Conservation (phyloP, 2,888 invertebrate genomes). For the Tiphia femorata region DNA sequence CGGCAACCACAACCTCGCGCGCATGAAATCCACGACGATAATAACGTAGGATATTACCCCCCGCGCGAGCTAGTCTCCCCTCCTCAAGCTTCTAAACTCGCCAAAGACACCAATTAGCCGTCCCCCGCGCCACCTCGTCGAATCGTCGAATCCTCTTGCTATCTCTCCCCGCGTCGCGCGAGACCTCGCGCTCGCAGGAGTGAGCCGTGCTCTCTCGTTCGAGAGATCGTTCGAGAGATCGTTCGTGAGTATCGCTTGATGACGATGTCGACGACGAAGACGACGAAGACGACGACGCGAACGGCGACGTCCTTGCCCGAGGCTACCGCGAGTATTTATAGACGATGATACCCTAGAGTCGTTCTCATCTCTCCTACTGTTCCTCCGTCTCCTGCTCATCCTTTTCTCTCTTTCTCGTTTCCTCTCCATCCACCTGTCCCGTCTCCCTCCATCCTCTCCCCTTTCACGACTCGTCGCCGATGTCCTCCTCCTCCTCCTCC, state of each 20-base stretch:
- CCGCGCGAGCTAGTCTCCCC: too few relatives aligned
- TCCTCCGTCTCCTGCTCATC: constrained; percentile 32
- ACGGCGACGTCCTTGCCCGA: constrained; percentile 63
- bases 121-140: constrained; percentile 24
- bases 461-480: too few relatives aligned
- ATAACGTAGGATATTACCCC: constrained; percentile 21
- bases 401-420: constrained; percentile 21
- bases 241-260: not conserved
- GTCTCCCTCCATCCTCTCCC: too few relatives aligned
- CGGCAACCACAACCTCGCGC: not conserved
- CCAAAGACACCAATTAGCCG: constrained; percentile 39
- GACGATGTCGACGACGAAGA: constrained; percentile 1
- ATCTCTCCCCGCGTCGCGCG: too few relatives aligned
- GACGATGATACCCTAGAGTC: constrained; percentile 65
- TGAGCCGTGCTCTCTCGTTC: too few relatives aligned
- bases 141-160: too few relatives aligned
- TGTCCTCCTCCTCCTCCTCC: constrained; percentile 17
- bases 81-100: too few relatives aligned
- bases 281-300: constrained; percentile 32
- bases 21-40: constrained; percentile 18
- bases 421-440: too few relatives aligned
- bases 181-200: too few relatives aligned
- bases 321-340: constrained; percentile 65
- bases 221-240: too few relatives aligned
- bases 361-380: constrained; percentile 36